phyloP scores from a whole-genome alignment of 1,140 invertebrate genomes.

The Calephelis virginiensis region DNA sequence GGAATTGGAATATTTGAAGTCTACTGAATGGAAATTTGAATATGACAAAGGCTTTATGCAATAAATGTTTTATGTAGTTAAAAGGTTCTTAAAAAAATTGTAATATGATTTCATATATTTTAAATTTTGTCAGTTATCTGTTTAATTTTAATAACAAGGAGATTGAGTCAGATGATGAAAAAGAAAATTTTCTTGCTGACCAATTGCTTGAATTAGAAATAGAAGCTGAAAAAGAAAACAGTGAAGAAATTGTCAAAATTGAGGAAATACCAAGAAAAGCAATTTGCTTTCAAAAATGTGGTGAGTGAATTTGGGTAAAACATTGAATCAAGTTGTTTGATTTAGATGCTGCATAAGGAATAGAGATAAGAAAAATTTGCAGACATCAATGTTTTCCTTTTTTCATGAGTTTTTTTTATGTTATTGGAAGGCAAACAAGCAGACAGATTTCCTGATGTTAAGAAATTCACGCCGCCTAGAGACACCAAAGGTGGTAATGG shows the following conservation, averaged over 20 bases:
- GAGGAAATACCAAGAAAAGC: constrained; percentile 38
- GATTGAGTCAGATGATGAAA: constrained; percentile 45
- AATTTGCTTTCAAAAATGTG: constrained; percentile 58
- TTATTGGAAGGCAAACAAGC: too few species aligned
- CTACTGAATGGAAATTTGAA: constrained; percentile 85
- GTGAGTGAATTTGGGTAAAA: constrained; percentile 28
- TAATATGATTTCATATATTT: constrained; percentile 57
- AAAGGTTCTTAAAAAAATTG: background rate
- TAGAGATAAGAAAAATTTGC: too few species aligned
- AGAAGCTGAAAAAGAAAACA: constrained; percentile 37
- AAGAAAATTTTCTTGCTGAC: constrained; percentile 58
- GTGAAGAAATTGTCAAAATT: constrained; percentile 16
- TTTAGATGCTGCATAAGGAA: too few species aligned
- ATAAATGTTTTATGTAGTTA: constrained; percentile 32
- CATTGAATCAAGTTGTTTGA: too few species aligned
- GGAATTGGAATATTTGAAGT: constrained; percentile 83
- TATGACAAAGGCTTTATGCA: constrained; percentile 68
- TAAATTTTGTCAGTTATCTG: constrained; percentile 49
- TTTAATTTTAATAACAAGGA: constrained; percentile 34
- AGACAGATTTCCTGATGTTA: too few species aligned
- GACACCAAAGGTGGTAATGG: too few species aligned
- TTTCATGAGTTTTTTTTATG: too few species aligned
- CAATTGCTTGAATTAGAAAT: constrained; percentile 56
- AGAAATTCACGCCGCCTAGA: too few species aligned
- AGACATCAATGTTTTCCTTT: too few species aligned